These are phyloP conservation scores for Forbesichthys papilliferus DNA, from an alignment of 2,113 vertebrate species.

Conservation along the genomic window DNA sequence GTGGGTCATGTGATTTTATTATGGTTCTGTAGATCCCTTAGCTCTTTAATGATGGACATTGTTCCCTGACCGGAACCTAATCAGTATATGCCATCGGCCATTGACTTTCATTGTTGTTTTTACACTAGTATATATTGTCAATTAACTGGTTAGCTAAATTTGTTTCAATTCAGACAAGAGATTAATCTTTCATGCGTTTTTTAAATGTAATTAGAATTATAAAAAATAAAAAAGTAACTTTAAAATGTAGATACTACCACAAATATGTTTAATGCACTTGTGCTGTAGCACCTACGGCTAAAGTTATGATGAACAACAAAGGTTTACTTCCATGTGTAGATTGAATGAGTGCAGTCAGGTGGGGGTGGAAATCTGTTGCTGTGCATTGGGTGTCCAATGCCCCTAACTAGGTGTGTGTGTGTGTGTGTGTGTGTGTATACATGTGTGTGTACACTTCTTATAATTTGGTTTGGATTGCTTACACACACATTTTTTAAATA, in stretches of 20 bases:
- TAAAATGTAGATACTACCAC: not conserved
- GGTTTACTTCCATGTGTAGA: not conserved
- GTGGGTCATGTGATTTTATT: not conserved
- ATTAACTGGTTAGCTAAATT: too few relatives aligned
- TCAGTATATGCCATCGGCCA: too few relatives aligned
- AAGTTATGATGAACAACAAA: too few relatives aligned
- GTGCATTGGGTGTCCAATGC: not conserved
- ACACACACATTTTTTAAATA: not conserved
- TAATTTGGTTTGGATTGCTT: not conserved
- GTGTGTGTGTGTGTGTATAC: not conserved
- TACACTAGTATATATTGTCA: too few relatives aligned
- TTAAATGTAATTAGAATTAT: too few relatives aligned
- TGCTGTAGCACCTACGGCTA: too few relatives aligned
- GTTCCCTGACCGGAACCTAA: too few relatives aligned
- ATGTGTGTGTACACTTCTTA: constrained; percentile 8
- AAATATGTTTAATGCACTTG: too few relatives aligned
- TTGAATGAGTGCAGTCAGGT: not conserved
- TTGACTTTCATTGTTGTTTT: too few relatives aligned
- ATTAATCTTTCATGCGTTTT: not conserved
- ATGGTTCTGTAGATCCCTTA: too few relatives aligned
- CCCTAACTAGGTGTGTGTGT: not conserved
- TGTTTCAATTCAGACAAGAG: too few relatives aligned
- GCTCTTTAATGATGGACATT: too few relatives aligned
- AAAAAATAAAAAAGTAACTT: not conserved
- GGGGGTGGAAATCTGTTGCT: not conserved